These are phyloP conservation scores for Thryonomys swinderianus DNA, from an alignment of 2,113 vertebrate genomes.

Conservation along the genomic window DNA sequence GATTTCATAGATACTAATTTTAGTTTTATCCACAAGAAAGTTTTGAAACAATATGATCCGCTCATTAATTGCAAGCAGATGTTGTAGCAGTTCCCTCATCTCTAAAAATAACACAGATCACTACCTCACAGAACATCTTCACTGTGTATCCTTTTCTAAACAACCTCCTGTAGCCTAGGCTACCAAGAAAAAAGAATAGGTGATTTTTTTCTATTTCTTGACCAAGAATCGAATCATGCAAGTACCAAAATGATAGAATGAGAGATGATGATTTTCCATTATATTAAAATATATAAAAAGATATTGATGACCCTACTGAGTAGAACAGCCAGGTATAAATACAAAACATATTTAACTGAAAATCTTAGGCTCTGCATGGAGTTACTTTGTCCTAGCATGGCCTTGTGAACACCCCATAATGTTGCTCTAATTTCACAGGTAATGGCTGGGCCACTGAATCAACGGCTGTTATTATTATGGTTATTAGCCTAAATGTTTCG, in stretches of 20 bases:
- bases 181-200: not conserved
- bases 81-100: not conserved
- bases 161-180: not conserved
- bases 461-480: not conserved
- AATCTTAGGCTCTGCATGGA: not conserved
- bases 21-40: not conserved
- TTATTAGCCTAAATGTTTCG: not conserved
- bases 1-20: not conserved
- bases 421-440: not conserved
- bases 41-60: not conserved
- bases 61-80: not conserved
- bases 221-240: not conserved
- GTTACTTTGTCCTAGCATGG: not conserved
- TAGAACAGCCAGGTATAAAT: not conserved
- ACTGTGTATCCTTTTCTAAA: not conserved
- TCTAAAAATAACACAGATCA: not conserved
- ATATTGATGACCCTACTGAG: not conserved
- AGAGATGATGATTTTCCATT: not conserved
- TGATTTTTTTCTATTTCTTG: not conserved
- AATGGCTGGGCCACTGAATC: not conserved
- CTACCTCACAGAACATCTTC: not conserved
- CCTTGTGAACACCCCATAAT: not conserved
- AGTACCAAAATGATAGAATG: not conserved
- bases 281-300: slow-evolving; percentile 29
- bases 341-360: slow-evolving; percentile 34